Evolutionary conservation across 2,113 vertebrate genomes (phyloP), one percentile per base, ranked within the genome.

Genomic region (Amphilophus citrinellus): DNA sequence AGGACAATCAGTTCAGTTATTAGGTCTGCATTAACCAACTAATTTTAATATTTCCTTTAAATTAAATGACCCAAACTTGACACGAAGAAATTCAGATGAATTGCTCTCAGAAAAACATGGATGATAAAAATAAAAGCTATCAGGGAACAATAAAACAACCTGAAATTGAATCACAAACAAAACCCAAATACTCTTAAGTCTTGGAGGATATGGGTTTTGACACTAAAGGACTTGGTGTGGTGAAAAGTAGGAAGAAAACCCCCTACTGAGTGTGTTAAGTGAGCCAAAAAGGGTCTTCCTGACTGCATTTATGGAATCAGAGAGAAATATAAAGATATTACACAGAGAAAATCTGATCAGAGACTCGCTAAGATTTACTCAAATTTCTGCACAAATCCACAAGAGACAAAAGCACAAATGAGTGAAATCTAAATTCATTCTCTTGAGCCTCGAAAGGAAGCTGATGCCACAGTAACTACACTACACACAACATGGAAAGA

Each of bases 341-440:
- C 50, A 35, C 56, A n/a, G 80, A n/a, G 80, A 60, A 89, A 78
- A 86, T 61, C 22, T 80, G 30, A 89, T 81, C 30, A 80, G 73
- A 61, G 78, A 83, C 71, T 73, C n/a, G n/a, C 60, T n/a, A 73
- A 73, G 17, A 35, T 53, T 73, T 27, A 35, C 27, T 14, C 50
- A 56, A 73, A 73, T 32, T 47, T 53, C 66, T 53, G 44, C 66
- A 1, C 66, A 71, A 53, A 73, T 0, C 6, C 27, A 0, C 68
- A 32, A 0, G 68, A 73, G 68, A 73, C 27, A 86, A 68, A 80
- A 91, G 66, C 80, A 89, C 85, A 77, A 80, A 90, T 58, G 68
- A 88, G 53, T 57, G 39, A 75, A 79, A 89, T 87, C 71, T 79
- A 73, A 84, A 86, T 58, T 89, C 59, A 90, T 57, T 71, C 32